Base-by-base conservation (phyloP, 1,140 invertebrate species). In the Leptoteleia sp. region DNA sequence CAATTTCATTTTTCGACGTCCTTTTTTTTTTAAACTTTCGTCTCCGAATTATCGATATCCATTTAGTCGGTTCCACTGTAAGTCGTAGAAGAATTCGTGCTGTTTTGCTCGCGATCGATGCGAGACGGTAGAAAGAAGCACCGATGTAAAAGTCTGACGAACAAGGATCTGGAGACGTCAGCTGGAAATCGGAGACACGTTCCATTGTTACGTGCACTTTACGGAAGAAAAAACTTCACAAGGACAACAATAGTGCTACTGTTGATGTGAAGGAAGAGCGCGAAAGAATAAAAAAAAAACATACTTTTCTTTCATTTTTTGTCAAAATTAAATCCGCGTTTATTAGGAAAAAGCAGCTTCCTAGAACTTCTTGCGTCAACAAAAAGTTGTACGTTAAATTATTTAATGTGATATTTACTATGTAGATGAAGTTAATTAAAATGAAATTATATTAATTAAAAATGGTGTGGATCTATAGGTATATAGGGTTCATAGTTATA, bases 181-280 rank as follows among this genome's bases (percentile, higher is more conserved):
- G 3, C 3, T 59, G 16, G 45, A 70, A 76, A 76, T 70, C 57
- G 57, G 47, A 70, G 55, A 64, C 47, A 61, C 64, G 48, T 76
- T 37, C 45, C 22, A 55, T 76, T 70, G 38, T 76, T 68, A 68
- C 64, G 42, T 55, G 35, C 57, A 70, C 48, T 76, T 65, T 67
- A 38, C 67, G 47, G 13, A 4, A 38, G 19, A 65, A 3, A 70
- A 76, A 76, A 76, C 62, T 62, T 76, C 50, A 19, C 42, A 27
- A 64, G 1, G 35, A 70, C 37, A 70, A 76, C 57, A 70, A 70
- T 64, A 33, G 55, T 31, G 11, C 19, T n/a, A 48, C 17, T 33
- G 17, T 48, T 37, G 52, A 40, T 50, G 25, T 57, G 40, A 70
- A 15, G 13, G 1, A 62, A 38, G 22, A 76, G 40, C 43, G 8